Base-by-base conservation (phyloP, 2,888 invertebrate species). In the Palloptera scutellata region DNA sequence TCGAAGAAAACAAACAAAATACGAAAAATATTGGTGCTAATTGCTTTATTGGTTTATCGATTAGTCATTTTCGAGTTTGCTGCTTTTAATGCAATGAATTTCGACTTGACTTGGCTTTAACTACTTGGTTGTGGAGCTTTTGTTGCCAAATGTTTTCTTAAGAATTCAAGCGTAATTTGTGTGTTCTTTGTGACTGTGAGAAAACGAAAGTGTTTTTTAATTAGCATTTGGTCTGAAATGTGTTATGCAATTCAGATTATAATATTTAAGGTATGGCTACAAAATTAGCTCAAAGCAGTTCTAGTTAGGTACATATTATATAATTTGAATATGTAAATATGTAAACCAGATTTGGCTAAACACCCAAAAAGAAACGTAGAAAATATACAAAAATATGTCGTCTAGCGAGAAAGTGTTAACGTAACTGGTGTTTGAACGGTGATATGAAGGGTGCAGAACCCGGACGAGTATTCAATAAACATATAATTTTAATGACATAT, bases 211-310 rank as follows among this genome's bases (percentile, higher is more conserved):
- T 69, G 60, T 59, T 61, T 48, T 69, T 48, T 43, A 51, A 61
- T 69, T 66, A 69, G 62, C 68, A 59, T 75, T 78, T 77, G 77
- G 77, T 78, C 80, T 40, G 20, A 13, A 54, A 54, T n/a, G 54
- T 54, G 12, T 54, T 19, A 54, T 12, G n/a, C 51, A 30, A 30
- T 30, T 6, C 6, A 48, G 51, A 15, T 6, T 3, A 17, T 17
- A 54, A 54, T 3, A 54, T 12, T 54, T 17, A 15, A 12, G 20
- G 20, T 19, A 12, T 5, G 17, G 54, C 54, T 12, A 9, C 8
- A 54, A 19, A 54, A 17, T 30, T 6, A 30, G 30, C 6, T 30
- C 6, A 6, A 30, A 30, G 30, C 30, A 30, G 6, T 30, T 30
- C 30, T n/a, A n/a, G n/a, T n/a, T n/a, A n/a, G n/a, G n/a, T n/a